Conservation (phyloP, 2,113 vertebrate genomes). For the Rhinolophus ferrumequinum region DNA sequence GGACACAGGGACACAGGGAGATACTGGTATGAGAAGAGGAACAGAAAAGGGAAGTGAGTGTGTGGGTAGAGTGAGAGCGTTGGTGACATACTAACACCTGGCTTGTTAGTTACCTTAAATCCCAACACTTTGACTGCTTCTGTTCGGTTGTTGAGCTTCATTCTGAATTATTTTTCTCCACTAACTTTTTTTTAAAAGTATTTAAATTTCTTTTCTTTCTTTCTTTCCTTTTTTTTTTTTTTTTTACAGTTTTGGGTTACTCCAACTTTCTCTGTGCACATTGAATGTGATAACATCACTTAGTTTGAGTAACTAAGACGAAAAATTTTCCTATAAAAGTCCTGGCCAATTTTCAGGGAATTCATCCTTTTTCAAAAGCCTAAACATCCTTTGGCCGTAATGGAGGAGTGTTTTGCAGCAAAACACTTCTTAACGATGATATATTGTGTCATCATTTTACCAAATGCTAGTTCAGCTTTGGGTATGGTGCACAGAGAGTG, state of each 20-base stretch:
- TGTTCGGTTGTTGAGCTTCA: not conserved
- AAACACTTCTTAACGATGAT: not conserved
- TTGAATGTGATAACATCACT: not conserved
- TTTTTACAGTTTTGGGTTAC: not conserved
- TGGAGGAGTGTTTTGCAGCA: not conserved
- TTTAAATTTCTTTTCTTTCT: not conserved
- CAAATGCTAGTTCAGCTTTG: not conserved
- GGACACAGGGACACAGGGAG: not conserved
- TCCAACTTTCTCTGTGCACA: not conserved
- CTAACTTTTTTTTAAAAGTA: not conserved
- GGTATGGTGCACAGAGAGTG: not conserved
- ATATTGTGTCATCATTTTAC: not conserved
- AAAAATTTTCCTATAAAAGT: not conserved
- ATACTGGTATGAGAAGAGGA: not conserved
- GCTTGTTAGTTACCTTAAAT: not conserved
- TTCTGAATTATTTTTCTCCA: constrained; percentile 12
- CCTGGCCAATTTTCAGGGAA: not conserved
- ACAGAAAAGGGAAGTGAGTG: not conserved
- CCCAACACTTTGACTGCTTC: not conserved
- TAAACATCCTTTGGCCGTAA: not conserved
- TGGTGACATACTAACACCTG: not conserved
- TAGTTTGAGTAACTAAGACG: not conserved
- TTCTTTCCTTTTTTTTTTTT: not conserved
- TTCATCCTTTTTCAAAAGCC: not conserved
- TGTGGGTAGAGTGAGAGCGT: not conserved